A percentile compares a stretch with the other conserved stretches of the same genome.
Conservation (phyloP, 2,113 vertebrate genomes). For the Macrotis lagotis region DNA sequence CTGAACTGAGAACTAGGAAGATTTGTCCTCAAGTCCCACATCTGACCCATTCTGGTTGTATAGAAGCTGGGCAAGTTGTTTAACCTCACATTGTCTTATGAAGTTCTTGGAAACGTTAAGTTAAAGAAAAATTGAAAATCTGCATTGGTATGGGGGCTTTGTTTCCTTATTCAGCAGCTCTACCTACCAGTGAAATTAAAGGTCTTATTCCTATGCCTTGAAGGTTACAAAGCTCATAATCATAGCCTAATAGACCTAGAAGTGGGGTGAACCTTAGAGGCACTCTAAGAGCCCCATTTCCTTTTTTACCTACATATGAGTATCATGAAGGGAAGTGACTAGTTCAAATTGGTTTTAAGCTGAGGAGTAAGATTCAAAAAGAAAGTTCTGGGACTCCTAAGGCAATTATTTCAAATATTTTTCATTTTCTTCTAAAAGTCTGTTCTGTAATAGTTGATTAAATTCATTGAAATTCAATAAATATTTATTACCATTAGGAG, state of each 20-base stretch:
- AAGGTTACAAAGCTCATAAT: neutral
- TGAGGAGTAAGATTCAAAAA: neutral
- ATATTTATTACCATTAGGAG: neutral
- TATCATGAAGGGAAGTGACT: neutral
- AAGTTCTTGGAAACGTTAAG: neutral
- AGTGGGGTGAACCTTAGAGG: neutral
- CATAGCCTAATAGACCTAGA: neutral
- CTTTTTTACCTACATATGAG: neutral
- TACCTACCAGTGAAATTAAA: neutral
- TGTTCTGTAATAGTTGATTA: neutral
- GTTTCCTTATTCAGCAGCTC: neutral
- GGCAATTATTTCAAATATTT: neutral
- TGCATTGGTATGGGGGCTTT: neutral
- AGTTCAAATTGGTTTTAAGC: neutral
- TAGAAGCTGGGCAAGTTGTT: neutral
- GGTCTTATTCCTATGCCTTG: neutral
- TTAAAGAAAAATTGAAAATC: neutral
- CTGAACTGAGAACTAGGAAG: neutral
- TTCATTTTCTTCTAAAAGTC: neutral
- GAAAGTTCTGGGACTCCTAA: neutral
- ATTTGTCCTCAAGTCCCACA: neutral
- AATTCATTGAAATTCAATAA: neutral
- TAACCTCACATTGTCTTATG: neutral
- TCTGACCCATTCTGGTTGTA: neutral
- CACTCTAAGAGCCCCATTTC: neutral